phyloP scores from a whole-genome alignment of 2,113 vertebrate genomes.

The Pachypanchax playfairii region DNA sequence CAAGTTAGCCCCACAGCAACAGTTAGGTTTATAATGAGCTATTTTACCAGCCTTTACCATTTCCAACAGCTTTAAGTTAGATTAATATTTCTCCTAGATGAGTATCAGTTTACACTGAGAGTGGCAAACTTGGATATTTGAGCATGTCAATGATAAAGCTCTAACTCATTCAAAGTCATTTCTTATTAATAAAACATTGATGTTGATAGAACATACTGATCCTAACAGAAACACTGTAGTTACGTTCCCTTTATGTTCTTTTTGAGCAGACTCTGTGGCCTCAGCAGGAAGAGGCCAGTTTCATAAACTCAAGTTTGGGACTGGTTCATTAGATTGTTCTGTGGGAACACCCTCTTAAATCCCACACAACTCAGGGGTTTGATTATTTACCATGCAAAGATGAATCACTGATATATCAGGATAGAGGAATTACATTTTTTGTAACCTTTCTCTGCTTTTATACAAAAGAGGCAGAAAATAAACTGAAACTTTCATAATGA shows the following conservation, averaged over 20 bases:
- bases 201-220: too few relatives aligned
- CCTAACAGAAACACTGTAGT: constrained; percentile 16
- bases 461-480: constrained; percentile 83
- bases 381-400: constrained; percentile 81
- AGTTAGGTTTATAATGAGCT: too few relatives aligned
- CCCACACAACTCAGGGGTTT: constrained; percentile 76
- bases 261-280: constrained; percentile 48
- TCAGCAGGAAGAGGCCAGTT: constrained; percentile 43
- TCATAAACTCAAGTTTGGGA: constrained; percentile 64
- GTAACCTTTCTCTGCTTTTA: constrained; percentile 82
- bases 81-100: too few relatives aligned
- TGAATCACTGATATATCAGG: constrained; percentile 78
- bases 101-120: too few relatives aligned
- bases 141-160: too few relatives aligned
- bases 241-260: constrained; percentile 33
- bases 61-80: too few relatives aligned
- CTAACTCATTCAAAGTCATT: too few relatives aligned
- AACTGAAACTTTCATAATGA: constrained; percentile 87
- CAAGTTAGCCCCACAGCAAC: too few relatives aligned
- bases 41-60: too few relatives aligned
- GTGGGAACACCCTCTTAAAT: constrained; percentile 73
- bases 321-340: constrained; percentile 66
- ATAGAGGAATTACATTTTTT: constrained; percentile 78
- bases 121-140: too few relatives aligned
- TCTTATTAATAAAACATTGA: too few relatives aligned